phyloP scores from a whole-genome alignment of 2,113 vertebrate genomes.

The Nycticebus coucang region DNA sequence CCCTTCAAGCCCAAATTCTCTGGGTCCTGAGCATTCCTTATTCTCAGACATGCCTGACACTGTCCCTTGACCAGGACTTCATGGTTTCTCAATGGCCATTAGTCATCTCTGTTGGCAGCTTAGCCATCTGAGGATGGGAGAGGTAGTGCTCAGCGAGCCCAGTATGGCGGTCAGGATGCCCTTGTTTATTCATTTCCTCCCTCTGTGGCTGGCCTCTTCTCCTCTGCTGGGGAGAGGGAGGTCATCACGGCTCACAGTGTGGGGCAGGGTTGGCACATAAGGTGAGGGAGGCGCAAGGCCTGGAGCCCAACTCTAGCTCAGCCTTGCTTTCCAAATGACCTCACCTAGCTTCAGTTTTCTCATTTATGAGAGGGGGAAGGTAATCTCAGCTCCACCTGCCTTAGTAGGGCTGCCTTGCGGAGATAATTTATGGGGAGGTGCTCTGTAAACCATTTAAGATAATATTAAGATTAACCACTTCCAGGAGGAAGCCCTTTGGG shows the following conservation, averaged over 20 bases:
- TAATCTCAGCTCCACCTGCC: neutral
- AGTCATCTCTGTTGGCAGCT: slow-evolving; percentile 38
- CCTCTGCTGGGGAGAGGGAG: neutral
- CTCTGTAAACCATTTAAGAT: slow-evolving; percentile 72
- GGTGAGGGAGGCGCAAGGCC: neutral
- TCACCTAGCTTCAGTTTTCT: neutral
- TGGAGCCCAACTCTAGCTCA: neutral
- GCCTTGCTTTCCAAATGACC: neutral
- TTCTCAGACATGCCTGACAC: neutral
- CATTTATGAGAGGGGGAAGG: neutral
- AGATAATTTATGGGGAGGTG: slow-evolving; percentile 48
- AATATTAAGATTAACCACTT: slow-evolving; percentile 70
- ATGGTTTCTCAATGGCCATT: neutral
- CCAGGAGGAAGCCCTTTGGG: slow-evolving; percentile 70
- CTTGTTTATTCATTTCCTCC: neutral
- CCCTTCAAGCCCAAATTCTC: neutral
- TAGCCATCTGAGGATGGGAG: neutral
- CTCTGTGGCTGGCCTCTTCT: neutral
- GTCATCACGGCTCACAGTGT: neutral
- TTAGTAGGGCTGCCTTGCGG: neutral
- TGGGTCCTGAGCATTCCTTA: slow-evolving; percentile 26
- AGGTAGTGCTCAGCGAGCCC: neutral
- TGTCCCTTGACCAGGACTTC: neutral
- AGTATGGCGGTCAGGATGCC: neutral
- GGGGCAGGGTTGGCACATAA: neutral